Base-by-base conservation (phyloP, 2,888 invertebrate genomes). In the Tortrix viridana region DNA sequence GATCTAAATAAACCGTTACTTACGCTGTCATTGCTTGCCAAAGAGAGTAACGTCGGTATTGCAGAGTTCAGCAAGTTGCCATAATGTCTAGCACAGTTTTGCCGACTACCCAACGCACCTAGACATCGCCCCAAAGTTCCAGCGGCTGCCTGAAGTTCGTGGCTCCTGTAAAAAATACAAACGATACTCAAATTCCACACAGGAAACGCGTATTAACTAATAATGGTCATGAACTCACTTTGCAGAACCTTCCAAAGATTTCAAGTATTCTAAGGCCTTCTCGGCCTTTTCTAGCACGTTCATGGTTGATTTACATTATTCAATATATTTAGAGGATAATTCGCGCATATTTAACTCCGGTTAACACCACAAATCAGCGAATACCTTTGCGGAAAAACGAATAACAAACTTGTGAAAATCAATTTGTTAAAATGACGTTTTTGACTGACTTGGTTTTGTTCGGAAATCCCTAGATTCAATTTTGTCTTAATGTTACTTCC, bases 281-380 rank as follows among this genome's bases (percentile, higher is more conserved):
- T 92, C 90, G 55, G 92, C 92, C 74, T 92, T 92, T 63, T 92
- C 92, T 50, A 92, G 72, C 37, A 92, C 84, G 70, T 90, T 92
- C 92, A 92, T 92, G 69, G 69, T 76, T 81, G 65, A 26, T 47
- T 66, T 59, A 62, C 63, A 62, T 81, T 70, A 84, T 72, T 76
- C 73, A 50, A 65, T 64, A 16, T 63, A 68, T 22, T 41, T 6
- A 23, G 23, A 69, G 63, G 48, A 54, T 49, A 53, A 55, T 66
- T 58, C 56, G 22, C 65, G 20, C 81, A 86, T 85, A 71, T 55
- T 82, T 74, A 62, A 43, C 22, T 53, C 14, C 41, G 60, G 63
- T 57, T 71, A 74, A 75, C 77, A 74, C 67, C 69, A 65, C 64
- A 76, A 81, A 62, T 77, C 74, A 60, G 73, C 77, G 81, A 82